Evolutionary conservation across 35 echinoderm and acorn worm species (phyloP).

Genomic region (Heliocidaris tuberculata): DNA sequence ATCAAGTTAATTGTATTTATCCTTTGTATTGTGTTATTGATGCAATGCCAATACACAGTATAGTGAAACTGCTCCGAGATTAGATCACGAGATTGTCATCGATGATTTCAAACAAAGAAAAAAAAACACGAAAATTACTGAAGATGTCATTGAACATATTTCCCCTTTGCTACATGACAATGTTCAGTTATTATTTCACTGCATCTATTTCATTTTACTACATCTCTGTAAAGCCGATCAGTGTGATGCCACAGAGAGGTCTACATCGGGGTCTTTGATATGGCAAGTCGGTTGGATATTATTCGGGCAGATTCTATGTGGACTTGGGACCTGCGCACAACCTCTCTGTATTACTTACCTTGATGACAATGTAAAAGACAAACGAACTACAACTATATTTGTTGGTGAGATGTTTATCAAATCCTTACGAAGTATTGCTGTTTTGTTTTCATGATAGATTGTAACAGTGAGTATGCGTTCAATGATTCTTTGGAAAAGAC

Average conservation of each 20-base stretch:
- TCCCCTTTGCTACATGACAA: too few relatives aligned
- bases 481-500: too few relatives aligned
- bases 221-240: not conserved
- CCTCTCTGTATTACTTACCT: conserved; percentile 79
- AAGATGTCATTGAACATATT: too few relatives aligned
- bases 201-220: not conserved
- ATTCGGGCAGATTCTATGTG: conserved; percentile 66
- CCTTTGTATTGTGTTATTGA: too few relatives aligned
- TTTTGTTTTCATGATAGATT: not conserved
- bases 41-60: too few relatives aligned
- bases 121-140: too few relatives aligned
- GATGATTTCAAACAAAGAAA: too few relatives aligned
- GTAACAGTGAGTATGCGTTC: not conserved
- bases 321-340: conserved; percentile 53
- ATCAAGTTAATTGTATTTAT: too few relatives aligned
- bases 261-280: conserved; percentile 56
- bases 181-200: not conserved
- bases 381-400: conserved; percentile 61
- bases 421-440: not conserved
- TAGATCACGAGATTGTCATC: too few relatives aligned
- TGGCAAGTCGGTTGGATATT: conserved; percentile 65
- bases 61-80: too few relatives aligned
- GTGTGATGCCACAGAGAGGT: conserved; percentile 58
- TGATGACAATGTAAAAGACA: conserved; percentile 73
- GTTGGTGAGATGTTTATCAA: conserved; percentile 62